Percentiles rank a stretch among this genome's conserved stretches.
phyloP scores from a whole-genome alignment of 2,888 invertebrate species.

The Hofmannophila pseudospretella region DNA sequence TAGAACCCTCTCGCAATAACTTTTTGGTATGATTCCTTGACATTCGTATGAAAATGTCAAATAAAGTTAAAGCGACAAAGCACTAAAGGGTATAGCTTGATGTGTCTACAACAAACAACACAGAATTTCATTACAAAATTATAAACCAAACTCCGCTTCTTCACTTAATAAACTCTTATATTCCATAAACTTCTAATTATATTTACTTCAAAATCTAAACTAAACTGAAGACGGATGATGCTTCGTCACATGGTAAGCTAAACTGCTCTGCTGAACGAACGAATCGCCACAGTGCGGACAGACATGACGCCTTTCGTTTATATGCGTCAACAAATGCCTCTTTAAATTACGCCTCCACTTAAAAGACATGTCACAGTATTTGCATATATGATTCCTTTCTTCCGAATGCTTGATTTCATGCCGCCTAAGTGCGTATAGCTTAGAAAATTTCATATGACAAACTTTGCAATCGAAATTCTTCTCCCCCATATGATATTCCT shows the following conservation, averaged over 20 bases:
- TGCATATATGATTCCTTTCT: constrained; percentile 31
- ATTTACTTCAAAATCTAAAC: too few relatives aligned
- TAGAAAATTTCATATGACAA: constrained; percentile 27
- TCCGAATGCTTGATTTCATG: constrained; percentile 28
- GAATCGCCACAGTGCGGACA: constrained; percentile 37
- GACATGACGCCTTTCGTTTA: constrained; percentile 29
- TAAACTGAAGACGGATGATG: too few relatives aligned
- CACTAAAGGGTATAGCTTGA: too few relatives aligned
- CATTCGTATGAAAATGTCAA: too few relatives aligned
- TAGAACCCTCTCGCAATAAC: too few relatives aligned
- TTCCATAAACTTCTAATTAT: too few relatives aligned
- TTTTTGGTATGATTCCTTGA: too few relatives aligned
- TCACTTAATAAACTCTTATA: too few relatives aligned
- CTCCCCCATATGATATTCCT: constrained; percentile 39
- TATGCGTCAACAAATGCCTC: constrained; percentile 34
- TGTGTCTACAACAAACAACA: too few relatives aligned
- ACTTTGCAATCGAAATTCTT: constrained; percentile 23
- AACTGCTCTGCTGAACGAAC: constrained; percentile 37
- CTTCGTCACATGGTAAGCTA: constrained; percentile 43
- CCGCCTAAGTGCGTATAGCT: constrained; percentile 15
- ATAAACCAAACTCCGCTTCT: too few relatives aligned
- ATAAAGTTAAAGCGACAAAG: too few relatives aligned
- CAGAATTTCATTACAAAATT: too few relatives aligned
- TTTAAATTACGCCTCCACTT: constrained; percentile 27
- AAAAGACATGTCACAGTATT: constrained; percentile 38